Percentiles rank a stretch among this genome's conserved stretches.
Conservation (phyloP, 2,113 vertebrate genomes). For the Tor tambroides region DNA sequence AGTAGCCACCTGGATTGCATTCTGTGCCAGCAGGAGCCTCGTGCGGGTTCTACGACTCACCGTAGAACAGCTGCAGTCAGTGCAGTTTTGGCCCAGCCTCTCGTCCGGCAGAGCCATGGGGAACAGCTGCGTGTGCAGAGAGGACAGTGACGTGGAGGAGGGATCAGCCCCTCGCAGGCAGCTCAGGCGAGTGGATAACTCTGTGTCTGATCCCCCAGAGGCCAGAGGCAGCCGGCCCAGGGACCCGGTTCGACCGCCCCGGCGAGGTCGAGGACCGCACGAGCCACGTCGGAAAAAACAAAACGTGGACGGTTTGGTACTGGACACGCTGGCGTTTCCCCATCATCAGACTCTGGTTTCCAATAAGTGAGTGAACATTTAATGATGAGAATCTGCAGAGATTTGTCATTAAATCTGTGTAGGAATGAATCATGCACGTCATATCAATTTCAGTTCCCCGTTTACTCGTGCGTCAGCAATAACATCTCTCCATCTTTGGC, state of each 20-base stretch:
- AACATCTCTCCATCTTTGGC: not conserved
- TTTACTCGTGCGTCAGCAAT: not conserved
- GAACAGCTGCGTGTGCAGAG: slow-evolving; percentile 94
- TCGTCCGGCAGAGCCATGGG: slow-evolving; percentile 84
- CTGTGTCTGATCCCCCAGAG: slow-evolving; percentile 68
- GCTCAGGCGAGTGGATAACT: slow-evolving; percentile 77
- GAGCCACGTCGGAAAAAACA: slow-evolving; percentile 97
- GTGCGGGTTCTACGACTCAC: slow-evolving; percentile 87
- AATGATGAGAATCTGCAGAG: not conserved
- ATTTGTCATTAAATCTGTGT: not conserved
- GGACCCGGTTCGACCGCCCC: slow-evolving; percentile 92
- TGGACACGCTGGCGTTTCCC: slow-evolving; percentile 98
- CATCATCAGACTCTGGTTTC: slow-evolving; percentile 97
- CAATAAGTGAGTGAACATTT: slow-evolving; percentile 90
- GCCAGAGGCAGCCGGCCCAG: slow-evolving; percentile 85
- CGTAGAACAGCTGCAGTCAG: slow-evolving; percentile 81
- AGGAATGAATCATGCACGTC: not conserved
- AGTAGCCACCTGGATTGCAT: slow-evolving; percentile 93
- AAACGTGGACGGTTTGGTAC: slow-evolving; percentile 95
- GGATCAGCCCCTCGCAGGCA: slow-evolving; percentile 77
- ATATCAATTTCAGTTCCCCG: slow-evolving; percentile 22
- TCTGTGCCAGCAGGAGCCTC: slow-evolving; percentile 96
- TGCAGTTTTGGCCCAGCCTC: slow-evolving; percentile 78
- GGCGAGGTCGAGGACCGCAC: slow-evolving; percentile 92
- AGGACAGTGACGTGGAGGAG: slow-evolving; percentile 93